Base-by-base conservation (phyloP, 1,140 invertebrate species). In the Steinernema feltiae region DNA sequence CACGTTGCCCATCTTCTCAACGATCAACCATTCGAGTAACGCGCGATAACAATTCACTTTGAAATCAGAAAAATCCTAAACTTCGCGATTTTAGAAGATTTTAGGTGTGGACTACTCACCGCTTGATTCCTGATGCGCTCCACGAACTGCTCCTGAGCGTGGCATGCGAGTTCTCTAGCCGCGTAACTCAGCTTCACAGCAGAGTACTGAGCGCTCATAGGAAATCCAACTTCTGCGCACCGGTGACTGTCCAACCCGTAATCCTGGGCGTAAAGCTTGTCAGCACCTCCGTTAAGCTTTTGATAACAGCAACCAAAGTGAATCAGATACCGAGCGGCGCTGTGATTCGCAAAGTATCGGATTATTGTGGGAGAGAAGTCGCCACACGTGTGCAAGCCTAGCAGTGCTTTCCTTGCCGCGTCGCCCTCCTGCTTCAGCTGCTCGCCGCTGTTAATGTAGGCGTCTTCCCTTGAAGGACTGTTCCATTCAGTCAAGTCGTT, bases 301-400 rank as follows among this genome's bases (percentile, higher is more conserved):
- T 84, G 83, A 72, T 84, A 84, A 48, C 82, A 84, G 32, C 82
- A 84, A 27, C 82, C 82, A 35, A 84, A 53, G 29, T 78, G 46
- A 3, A 84, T 30, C 0, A 83, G 35, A 21, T 74, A 35, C 32
- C 48, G 70, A 0, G 78, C 78, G 31, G 53, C 69, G 0, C 30
- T 1, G 71, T 74, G 48, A 17, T 30, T 21, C n/a, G 41, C 48
- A 41, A 84, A 84, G 24, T 76, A 32, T 24, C 83, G 70, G 1
- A 84, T 70, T 32, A 84, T 77, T 18, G 77, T 78, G 0, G 83
- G 31, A 3, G 79, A 78, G 15, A 84, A 75, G 70, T 84, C 82
- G 21, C 82, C 82, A 75, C 82, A 84, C 7, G 82, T 71, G 76
- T 84, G 82, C 0, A 84, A 48, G 1, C 82, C 82, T 15, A 83